Base-by-base conservation (phyloP, 2,888 invertebrate genomes). In the Brachynemurus nebulosus region DNA sequence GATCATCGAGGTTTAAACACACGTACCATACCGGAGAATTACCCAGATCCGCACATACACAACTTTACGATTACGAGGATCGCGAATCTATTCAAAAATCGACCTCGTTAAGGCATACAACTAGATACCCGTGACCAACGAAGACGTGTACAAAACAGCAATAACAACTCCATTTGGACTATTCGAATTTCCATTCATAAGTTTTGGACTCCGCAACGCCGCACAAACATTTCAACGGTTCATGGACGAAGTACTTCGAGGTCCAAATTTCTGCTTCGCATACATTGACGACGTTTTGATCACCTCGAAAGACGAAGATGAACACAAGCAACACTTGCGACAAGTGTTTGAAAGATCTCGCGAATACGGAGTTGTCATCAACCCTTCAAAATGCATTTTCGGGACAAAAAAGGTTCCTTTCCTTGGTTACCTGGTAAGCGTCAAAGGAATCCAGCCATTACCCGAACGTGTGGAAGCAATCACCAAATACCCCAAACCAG, bases 321-420 rank as follows among this genome's bases (percentile, higher is more conserved):
- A 56, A 30, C 59, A 59, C 42, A 8, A 17, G 3, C 6, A 49
- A 11, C 59, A 61, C 44, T 48, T 59, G 0, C 45, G 51, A 1
- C 41, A 38, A 7, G 43, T 54, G 2, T 53, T 57, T 18, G 37
- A 52, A 40, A 49, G 54, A 12, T 47, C 58, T 7, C 20, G 47
- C 11, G 46, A 55, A n/a, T 54, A 54, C 41, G 55, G 55, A 1
- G 39, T 61, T 0, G 42, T 50, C 0, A 50, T 62, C 0, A 62
- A 63, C 47, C 33, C 51, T 0, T 27, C 47, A 0, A 63, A 64
- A 48, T 61, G 60, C 40, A 43, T 44, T 4, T 58, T 61, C 44
- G 56, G 54, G 0, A 17, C 30, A n/a, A 4, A 14, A 0, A 39
- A 52, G 30, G 41, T 59, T 0, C 40, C 41, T 1, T 61, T 58